Evolutionary conservation across 2,797 vertebrate genomes (phyloP).

Genomic region (Coendou prehensilis): DNA sequence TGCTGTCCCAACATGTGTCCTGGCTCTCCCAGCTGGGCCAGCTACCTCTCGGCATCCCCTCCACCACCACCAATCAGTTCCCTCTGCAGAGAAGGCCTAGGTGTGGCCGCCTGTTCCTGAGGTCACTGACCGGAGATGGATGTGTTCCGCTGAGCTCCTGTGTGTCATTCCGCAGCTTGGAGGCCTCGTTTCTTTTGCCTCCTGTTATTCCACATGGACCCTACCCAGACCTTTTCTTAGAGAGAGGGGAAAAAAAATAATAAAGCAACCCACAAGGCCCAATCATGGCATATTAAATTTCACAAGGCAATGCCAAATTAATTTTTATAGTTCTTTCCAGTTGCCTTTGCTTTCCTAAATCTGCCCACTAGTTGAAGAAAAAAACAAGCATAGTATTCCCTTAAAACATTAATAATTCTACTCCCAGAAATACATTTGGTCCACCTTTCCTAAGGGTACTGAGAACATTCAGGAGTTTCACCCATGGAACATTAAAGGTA

Average conservation of each 20-base stretch:
- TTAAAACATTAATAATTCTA: conserved; percentile 45
- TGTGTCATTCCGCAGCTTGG: neutral
- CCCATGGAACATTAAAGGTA: conserved; percentile 37
- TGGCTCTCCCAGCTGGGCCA: neutral
- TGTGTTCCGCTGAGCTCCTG: neutral
- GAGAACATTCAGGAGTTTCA: conserved; percentile 45
- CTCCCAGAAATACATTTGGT: neutral
- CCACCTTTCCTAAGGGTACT: neutral
- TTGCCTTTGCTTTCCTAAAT: conserved; percentile 23
- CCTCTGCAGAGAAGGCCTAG: neutral
- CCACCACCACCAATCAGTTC: neutral
- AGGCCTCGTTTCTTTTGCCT: neutral
- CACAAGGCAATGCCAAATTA: conserved; percentile 37
- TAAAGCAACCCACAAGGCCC: neutral
- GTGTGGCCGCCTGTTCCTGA: neutral
- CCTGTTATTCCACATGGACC: neutral
- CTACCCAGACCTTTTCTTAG: conserved; percentile 24
- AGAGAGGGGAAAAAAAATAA: neutral
- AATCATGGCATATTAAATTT: neutral
- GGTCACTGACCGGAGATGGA: neutral
- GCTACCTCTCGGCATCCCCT: neutral
- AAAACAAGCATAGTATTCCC: neutral
- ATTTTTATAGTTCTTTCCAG: conserved; percentile 45
- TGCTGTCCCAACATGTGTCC: neutral
- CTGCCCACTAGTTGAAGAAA: neutral